Evolutionary conservation across 2,797 vertebrate genomes (phyloP), one percentile per base, ranked within the genome.

Genomic region (Microcaecilia unicolor): DNA sequence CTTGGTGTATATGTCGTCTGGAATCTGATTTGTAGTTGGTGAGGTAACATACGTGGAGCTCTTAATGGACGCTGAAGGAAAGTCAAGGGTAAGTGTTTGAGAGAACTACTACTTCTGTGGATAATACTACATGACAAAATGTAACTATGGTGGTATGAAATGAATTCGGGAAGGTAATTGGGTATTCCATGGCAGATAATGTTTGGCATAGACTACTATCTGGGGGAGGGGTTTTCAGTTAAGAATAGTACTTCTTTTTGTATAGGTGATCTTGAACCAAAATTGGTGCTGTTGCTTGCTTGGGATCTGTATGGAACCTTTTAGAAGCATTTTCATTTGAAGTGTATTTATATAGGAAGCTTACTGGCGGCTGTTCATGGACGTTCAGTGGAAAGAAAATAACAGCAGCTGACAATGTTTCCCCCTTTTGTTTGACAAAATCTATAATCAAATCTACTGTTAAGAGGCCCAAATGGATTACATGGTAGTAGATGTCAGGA

Each of bases 11-110:
- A 91, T 98, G 91, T 97, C 95, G 88, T 95, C 94, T 95, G 95
- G 94, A 93, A 95, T 98, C 96, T 99, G 92, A 96, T 99, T 98
- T 98, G 88, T 99, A 99, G 96, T 99, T 93, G 96, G 96, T 99
- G 95, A 99, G 92, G 95, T 99, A 91, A 99, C 96, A 92, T 99
- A 98, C 96, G 95, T 99, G 93, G 93, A 99, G 89, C 96, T 98
- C 93, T 98, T 98, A 97, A 95, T 94, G 96, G 96, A 99, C 92
- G 92, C 90, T 82, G 96, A 99, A 98, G 96, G 94, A 88, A 99
- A 98, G 89, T 99, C 96, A 84, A 98, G 93, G 96, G 96, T 98
- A 99, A 98, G 96, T 98, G 89, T 85, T 46, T 73, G 74, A 81
- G 79, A 82, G 76, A 60, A 65, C 74, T 80, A 18, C 30, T 28